Base-by-base conservation (phyloP, 1,140 invertebrate genomes). In the Chymomyza costata region DNA sequence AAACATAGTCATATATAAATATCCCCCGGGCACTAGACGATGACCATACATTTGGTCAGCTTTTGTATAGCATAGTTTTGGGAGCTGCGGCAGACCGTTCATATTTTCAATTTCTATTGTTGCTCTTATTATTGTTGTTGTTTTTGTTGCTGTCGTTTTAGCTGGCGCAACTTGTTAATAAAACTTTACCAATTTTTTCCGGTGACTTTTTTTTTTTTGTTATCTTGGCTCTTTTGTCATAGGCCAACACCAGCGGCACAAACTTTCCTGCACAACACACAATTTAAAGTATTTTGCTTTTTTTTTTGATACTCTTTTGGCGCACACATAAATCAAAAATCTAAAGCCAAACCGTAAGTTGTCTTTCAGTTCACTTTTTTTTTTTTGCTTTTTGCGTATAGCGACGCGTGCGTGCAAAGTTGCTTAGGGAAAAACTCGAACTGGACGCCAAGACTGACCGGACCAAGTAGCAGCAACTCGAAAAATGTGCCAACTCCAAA, bases 401-500 rank as follows among this genome's bases (percentile, higher is more conserved):
- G 34, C 52, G 56, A 45, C 41, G 58, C 47, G 53, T 80, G 73
- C 73, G 73, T 78, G 73, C 73, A 78, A 80, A 80, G 73, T 80
- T 80, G 64, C 74, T 80, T 80, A 73, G 67, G 65, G 73, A 65
- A 59, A 65, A 80, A 80, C 67, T 80, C 73, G 55, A 68, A 80
- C 73, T 80, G 73, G 73, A 80, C 73, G 55, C 41, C 25, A 10
- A 28, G 5, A 10, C 5, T 10, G 25, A 28, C 25, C 28, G 41
- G 25, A 17, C 39, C 16, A 32, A 15, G 35, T 28, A 41, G 25
- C 31, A 47, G 55, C 40, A 38, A 10, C 44, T 38, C 17, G 21
- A 8, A 34, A 48, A 50, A 35, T 60, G 62, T 55, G 48, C 50
- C 54, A 37, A 59, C 57, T 57, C 45, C 61, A 65, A 64, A 56